phyloP scores from a whole-genome alignment of 2,113 vertebrate species.

The Ailuropoda melanoleuca region DNA sequence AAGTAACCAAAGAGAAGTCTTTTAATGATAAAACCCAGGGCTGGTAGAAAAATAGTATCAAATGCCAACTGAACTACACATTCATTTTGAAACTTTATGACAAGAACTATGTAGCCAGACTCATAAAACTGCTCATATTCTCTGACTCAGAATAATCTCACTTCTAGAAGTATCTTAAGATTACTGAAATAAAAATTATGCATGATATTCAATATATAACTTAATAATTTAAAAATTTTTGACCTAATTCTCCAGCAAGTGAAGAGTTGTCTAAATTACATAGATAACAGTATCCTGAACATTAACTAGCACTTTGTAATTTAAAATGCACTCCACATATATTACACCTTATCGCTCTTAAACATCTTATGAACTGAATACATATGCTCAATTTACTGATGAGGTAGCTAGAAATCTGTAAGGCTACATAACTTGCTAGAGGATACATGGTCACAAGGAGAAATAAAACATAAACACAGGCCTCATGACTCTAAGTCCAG shows the following conservation, averaged over 20 bases:
- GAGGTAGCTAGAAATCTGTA: not conserved
- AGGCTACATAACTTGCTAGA: not conserved
- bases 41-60: not conserved
- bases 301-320: conserved; percentile 17
- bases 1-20: not conserved
- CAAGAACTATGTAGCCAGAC: not conserved
- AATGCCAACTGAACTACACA: not conserved
- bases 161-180: not conserved
- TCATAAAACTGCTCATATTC: not conserved
- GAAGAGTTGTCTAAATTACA: not conserved
- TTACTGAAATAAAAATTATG: not conserved
- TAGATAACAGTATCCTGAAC: not conserved
- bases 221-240: not conserved
- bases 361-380: not conserved
- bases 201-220: not conserved
- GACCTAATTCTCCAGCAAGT: not conserved
- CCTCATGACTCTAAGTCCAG: not conserved
- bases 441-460: not conserved
- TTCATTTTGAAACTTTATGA: not conserved
- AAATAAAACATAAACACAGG: not conserved
- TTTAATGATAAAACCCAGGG: not conserved
- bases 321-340: not conserved
- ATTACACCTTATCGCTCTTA: not conserved
- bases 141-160: not conserved
- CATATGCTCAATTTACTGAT: not conserved